Evolutionary conservation across 2,888 invertebrate genomes (phyloP).

Genomic region (Bimastos eiseni): DNA sequence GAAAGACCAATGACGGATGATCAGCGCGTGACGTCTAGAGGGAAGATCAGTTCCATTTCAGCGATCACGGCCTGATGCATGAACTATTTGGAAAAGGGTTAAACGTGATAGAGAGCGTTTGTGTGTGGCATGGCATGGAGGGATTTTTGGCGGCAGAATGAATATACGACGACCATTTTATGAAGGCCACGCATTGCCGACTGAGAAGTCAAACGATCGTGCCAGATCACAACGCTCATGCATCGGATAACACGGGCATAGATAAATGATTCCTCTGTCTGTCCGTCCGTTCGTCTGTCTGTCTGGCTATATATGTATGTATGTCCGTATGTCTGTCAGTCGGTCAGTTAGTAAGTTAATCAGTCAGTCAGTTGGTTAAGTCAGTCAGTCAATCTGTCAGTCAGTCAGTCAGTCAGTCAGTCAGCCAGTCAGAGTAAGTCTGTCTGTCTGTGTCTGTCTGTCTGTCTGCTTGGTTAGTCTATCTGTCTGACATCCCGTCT

Average conservation of each 20-base stretch:
- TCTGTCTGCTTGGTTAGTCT: too few relatives aligned
- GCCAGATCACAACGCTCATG: neutral
- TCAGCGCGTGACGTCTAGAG: neutral
- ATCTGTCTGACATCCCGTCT: too few relatives aligned
- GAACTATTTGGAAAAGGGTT: neutral
- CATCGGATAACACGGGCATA: neutral
- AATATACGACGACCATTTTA: neutral
- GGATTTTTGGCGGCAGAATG: neutral
- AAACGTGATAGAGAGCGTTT: neutral
- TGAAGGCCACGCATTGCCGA: neutral
- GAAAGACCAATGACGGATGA: neutral
- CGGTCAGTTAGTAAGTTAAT: neutral
- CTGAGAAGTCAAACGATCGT: neutral
- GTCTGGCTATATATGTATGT: too few relatives aligned
- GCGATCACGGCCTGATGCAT: neutral
- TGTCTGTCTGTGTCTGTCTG: too few relatives aligned
- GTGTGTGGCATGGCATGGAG: neutral
- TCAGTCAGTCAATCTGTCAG: too few relatives aligned
- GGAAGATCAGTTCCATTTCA: neutral
- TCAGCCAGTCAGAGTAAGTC: too few relatives aligned
- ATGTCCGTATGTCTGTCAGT: neutral
- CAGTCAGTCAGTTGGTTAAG: too few relatives aligned
- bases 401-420: too few relatives aligned
- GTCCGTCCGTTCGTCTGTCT: too few relatives aligned
- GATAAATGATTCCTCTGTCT: neutral